Percentiles rank a stretch among this genome's conserved stretches.
phyloP scores from a whole-genome alignment of 1,140 invertebrate species.

The Panagrolaimus sp. region DNA sequence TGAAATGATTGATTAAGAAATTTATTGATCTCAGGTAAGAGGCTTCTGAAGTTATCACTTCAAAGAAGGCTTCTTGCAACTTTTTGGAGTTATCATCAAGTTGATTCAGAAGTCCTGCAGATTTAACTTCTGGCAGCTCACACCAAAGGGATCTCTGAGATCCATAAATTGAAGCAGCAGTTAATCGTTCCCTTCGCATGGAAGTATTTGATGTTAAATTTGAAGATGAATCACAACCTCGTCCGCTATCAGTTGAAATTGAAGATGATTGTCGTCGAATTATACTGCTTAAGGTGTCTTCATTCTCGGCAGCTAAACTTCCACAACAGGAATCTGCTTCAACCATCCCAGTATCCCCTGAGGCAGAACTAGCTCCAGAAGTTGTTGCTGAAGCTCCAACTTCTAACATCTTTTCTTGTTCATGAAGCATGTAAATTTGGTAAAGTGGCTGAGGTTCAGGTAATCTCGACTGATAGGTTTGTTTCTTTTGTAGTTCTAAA shows the following conservation, averaged over 20 bases:
- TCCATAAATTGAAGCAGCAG: slow-evolving; percentile 59
- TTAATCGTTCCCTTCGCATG: slow-evolving; percentile 48
- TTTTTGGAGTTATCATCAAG: slow-evolving; percentile 71
- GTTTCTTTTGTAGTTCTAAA: neutral
- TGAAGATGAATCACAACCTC: slow-evolving; percentile 46
- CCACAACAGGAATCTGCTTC: slow-evolving; percentile 27
- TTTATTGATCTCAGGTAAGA: slow-evolving; percentile 88
- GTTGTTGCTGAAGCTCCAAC: neutral
- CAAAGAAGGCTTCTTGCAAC: slow-evolving; percentile 85
- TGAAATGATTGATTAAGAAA: slow-evolving; percentile 79
- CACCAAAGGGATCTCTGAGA: slow-evolving; percentile 79
- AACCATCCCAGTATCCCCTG: neutral
- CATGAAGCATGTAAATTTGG: slow-evolving; percentile 55
- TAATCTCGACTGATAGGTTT: slow-evolving; percentile 38
- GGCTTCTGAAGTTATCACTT: slow-evolving; percentile 90
- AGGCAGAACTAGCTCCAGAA: neutral
- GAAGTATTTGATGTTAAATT: slow-evolving; percentile 50
- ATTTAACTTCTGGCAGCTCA: slow-evolving; percentile 72
- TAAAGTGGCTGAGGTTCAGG: slow-evolving; percentile 52
- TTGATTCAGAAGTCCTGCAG: slow-evolving; percentile 65
- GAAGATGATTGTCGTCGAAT: slow-evolving; percentile 49
- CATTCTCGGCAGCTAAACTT: slow-evolving; percentile 13
- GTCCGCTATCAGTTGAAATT: slow-evolving; percentile 52
- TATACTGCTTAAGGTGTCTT: slow-evolving; percentile 9
- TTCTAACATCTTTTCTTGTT: slow-evolving; percentile 42